Evolutionary conservation across 1,140 invertebrate species (phyloP).

Genomic region (Drosophila kurseongensis): DNA sequence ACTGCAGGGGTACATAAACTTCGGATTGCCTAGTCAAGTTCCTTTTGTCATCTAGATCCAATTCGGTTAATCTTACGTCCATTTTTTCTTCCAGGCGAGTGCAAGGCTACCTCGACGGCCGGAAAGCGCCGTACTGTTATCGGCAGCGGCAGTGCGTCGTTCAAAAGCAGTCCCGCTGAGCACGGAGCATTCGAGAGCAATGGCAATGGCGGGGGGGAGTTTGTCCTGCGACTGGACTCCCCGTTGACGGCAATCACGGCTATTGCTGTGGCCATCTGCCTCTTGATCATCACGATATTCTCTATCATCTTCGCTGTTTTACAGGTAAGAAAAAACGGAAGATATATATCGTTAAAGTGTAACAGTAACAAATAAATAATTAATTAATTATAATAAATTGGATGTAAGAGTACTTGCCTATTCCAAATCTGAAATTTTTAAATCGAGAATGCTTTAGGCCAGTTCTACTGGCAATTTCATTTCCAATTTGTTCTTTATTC

Average conservation of each 20-base stretch:
- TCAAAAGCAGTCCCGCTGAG: slow-evolving; percentile 40
- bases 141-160: slow-evolving; percentile 72
- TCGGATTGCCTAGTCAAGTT: too few relatives aligned
- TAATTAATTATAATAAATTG: too few relatives aligned
- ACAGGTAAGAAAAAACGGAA: slow-evolving; percentile 86
- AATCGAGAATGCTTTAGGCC: too few relatives aligned
- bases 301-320: slow-evolving; percentile 88
- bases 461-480: too few relatives aligned
- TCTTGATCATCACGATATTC: slow-evolving; percentile 88
- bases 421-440: too few relatives aligned
- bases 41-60: too few relatives aligned
- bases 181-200: slow-evolving; percentile 72
- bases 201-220: slow-evolving; percentile 83
- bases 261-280: slow-evolving; percentile 88
- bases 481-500: too few relatives aligned
- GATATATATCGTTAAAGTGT: too few relatives aligned
- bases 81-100: slow-evolving; percentile 85
- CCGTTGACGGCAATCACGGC: slow-evolving; percentile 87
- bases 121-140: slow-evolving; percentile 90
- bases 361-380: too few relatives aligned
- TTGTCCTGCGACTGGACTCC: slow-evolving; percentile 70
- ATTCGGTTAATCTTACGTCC: too few relatives aligned
- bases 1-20: too few relatives aligned
- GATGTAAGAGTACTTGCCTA: too few relatives aligned
- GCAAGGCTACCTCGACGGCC: slow-evolving; percentile 89